Percentiles rank a stretch among this genome's conserved stretches.
Evolutionary conservation across 2,797 vertebrate genomes (phyloP).

Genomic region (Chloroceryle inda): DNA sequence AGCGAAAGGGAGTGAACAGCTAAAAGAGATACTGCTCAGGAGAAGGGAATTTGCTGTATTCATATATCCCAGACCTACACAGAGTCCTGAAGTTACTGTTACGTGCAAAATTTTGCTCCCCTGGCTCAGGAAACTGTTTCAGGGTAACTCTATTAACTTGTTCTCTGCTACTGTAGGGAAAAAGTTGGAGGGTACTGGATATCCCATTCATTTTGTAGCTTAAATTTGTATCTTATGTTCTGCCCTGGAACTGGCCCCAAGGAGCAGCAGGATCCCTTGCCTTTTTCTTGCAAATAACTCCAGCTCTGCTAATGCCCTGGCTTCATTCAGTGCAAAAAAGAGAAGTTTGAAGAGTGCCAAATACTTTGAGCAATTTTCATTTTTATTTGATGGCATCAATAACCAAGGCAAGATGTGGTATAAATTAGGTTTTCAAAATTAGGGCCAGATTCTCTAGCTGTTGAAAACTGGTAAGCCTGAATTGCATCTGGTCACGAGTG

Average conservation of each 20-base stretch:
- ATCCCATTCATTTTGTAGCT: background rate
- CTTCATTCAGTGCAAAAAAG: background rate
- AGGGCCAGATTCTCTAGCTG: background rate
- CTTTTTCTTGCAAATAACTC: slow-evolving; percentile 33
- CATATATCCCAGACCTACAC: background rate
- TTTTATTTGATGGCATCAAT: slow-evolving; percentile 33
- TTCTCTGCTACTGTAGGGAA: background rate
- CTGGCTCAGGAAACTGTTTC: background rate
- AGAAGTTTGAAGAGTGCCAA: background rate
- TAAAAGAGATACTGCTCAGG: background rate
- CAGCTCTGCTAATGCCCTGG: background rate
- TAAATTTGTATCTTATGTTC: background rate
- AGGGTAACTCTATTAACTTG: background rate
- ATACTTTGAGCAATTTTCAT: background rate
- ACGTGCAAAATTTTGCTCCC: background rate
- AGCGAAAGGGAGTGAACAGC: background rate
- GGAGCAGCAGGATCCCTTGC: slow-evolving; percentile 13
- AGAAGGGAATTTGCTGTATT: slow-evolving; percentile 6
- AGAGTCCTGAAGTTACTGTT: background rate
- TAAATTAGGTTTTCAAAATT: slow-evolving; percentile 36
- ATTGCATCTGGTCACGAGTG: background rate
- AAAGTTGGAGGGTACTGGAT: background rate
- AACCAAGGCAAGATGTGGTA: slow-evolving; percentile 29
- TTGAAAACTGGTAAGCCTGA: slow-evolving; percentile 14
- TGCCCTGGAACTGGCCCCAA: background rate